These are phyloP conservation scores for Latheticus oryzae DNA, from an alignment of 2,888 invertebrate genomes.

Conservation along the genomic window DNA sequence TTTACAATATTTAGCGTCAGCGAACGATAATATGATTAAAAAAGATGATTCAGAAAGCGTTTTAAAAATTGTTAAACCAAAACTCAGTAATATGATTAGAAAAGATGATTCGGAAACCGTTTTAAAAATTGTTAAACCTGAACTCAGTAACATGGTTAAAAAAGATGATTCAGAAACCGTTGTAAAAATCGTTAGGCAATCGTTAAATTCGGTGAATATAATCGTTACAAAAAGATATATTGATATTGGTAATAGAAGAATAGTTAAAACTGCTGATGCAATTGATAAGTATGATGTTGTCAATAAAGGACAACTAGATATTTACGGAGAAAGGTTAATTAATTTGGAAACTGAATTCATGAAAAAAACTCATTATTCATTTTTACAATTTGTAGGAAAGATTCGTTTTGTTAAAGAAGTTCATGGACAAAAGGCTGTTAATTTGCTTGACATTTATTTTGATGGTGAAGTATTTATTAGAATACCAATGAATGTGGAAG, in stretches of 20 bases:
- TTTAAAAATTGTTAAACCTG: no score
- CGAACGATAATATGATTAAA: no score
- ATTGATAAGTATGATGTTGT: slow-evolving; percentile 18
- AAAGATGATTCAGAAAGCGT: no score
- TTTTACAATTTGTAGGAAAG: background rate
- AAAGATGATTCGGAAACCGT: no score
- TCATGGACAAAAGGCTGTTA: background rate
- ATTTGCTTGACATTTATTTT: slow-evolving; percentile 10
- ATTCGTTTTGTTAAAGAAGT: slow-evolving; percentile 4
- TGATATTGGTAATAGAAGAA: slow-evolving; percentile 16
- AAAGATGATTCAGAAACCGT: no score
- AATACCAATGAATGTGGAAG: slow-evolving; percentile 16
- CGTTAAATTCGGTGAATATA: no score
- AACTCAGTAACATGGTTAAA: no score
- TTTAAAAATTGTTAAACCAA: no score
- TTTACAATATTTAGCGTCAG: no score
- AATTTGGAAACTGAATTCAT: slow-evolving; percentile 5
- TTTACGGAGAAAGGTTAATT: slow-evolving; percentile 16
- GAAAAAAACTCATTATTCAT: slow-evolving; percentile 1
- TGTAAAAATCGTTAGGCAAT: no score
- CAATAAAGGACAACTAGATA: slow-evolving; percentile 17
- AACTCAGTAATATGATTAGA: no score
- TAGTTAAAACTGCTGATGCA: slow-evolving; percentile 18
- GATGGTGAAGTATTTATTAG: slow-evolving; percentile 17
- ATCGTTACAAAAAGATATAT: slow-evolving; percentile 8